phyloP scores from a whole-genome alignment of 2,888 invertebrate genomes.

The Papilio elwesi region DNA sequence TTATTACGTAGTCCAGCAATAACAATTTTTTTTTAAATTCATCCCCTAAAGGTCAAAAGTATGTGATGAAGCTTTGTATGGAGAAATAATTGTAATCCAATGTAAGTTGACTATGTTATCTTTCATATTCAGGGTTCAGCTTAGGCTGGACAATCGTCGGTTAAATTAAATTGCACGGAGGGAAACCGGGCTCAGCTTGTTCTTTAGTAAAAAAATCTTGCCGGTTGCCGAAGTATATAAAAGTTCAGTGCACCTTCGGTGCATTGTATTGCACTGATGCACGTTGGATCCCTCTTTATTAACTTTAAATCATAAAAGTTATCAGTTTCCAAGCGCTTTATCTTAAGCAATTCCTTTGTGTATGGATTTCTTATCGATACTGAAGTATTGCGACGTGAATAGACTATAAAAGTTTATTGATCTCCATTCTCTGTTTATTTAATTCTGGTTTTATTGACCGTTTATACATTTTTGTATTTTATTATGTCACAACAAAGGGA shows the following conservation, averaged over 20 bases:
- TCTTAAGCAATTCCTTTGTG: conserved; percentile 27
- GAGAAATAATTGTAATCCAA: too few species aligned
- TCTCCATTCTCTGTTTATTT: conserved; percentile 11
- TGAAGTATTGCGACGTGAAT: conserved; percentile 24
- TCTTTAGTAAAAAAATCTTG: too few species aligned
- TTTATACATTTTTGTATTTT: background rate
- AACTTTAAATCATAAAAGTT: background rate
- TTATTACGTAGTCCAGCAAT: too few species aligned
- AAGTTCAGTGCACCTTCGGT: background rate
- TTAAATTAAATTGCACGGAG: too few species aligned
- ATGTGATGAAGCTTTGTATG: too few species aligned
- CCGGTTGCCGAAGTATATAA: background rate
- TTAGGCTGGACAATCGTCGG: too few species aligned
- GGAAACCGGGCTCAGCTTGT: too few species aligned
- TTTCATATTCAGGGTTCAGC: too few species aligned
- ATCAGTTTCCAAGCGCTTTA: conserved; percentile 13
- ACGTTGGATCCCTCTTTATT: background rate
- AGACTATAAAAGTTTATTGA: conserved; percentile 37
- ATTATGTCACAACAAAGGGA: background rate
- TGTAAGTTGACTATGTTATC: too few species aligned
- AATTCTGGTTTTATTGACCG: background rate
- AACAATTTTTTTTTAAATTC: too few species aligned
- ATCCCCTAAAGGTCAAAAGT: too few species aligned
- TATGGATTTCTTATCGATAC: conserved; percentile 30
- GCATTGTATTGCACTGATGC: background rate